phyloP scores from a whole-genome alignment of 2,797 vertebrate species.

The Danionella dracula region DNA sequence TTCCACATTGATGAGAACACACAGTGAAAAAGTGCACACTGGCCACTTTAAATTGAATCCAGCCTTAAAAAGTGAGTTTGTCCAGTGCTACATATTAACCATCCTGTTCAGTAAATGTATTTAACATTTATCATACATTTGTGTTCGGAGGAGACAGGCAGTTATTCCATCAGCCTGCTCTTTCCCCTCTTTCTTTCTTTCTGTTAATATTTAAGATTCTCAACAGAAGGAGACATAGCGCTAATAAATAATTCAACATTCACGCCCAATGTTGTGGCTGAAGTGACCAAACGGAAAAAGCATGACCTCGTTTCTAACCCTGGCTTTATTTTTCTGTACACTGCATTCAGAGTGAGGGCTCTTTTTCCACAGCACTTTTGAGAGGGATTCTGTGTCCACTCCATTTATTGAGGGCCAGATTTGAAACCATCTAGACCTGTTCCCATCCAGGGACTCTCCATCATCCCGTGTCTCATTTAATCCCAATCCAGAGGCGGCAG shows the following conservation, averaged over 20 bases:
- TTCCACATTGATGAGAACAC: too few species aligned
- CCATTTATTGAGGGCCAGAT: slow-evolving; percentile 37
- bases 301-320: slow-evolving; percentile 12
- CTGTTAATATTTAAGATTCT: too few species aligned
- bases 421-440: slow-evolving; percentile 34
- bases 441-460: slow-evolving; percentile 33
- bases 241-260: slow-evolving; percentile 6
- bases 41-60: too few species aligned
- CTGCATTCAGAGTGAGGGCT: background rate
- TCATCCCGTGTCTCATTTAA: slow-evolving; percentile 47
- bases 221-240: background rate
- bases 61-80: too few species aligned
- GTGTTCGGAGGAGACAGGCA: too few species aligned
- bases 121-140: too few species aligned
- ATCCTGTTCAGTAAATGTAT: too few species aligned
- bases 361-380: slow-evolving; percentile 29
- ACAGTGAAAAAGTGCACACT: too few species aligned
- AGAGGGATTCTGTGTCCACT: slow-evolving; percentile 41
- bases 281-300: background rate
- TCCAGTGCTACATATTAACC: too few species aligned
- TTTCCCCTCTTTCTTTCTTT: too few species aligned
- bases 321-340: background rate
- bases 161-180: too few species aligned
- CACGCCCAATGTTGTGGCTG: background rate
- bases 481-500: slow-evolving; percentile 48